These are phyloP conservation scores for Meteorus cinctellus DNA, from an alignment of 2,888 invertebrate species.

Conservation along the genomic window DNA sequence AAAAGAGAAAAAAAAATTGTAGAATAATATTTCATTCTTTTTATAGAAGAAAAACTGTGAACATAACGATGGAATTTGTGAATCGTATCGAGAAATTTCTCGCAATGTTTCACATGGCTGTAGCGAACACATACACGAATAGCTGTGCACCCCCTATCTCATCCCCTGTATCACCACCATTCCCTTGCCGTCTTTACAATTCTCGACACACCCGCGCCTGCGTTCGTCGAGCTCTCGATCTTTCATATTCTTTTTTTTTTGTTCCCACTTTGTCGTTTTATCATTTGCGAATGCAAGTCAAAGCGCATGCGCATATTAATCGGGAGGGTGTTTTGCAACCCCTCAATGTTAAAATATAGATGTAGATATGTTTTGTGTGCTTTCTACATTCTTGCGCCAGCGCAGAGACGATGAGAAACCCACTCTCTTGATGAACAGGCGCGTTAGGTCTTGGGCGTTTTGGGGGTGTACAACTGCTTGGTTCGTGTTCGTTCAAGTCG, in stretches of 20 bases:
- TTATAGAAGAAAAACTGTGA: not conserved
- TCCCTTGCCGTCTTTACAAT: slow-evolving; percentile 8
- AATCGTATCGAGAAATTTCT: slow-evolving; percentile 10
- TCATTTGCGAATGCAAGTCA: slow-evolving; percentile 1
- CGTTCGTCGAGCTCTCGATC: slow-evolving; percentile 31
- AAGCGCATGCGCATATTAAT: slow-evolving; percentile 19
- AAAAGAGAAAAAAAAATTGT: not conserved
- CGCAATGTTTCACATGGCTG: slow-evolving; percentile 28
- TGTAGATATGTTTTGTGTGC: not conserved
- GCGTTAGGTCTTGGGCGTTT: slow-evolving; percentile 49
- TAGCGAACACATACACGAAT: not conserved
- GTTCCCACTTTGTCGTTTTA: not conserved
- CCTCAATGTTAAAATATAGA: not conserved
- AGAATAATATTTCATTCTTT: not conserved
- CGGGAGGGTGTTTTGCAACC: not conserved
- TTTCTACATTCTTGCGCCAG: slow-evolving; percentile 34
- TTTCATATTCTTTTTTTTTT: slow-evolving; percentile 29
- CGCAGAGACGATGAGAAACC: slow-evolving; percentile 37
- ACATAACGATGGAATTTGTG: slow-evolving; percentile 20
- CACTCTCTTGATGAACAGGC: slow-evolving; percentile 45
- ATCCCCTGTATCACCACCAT: not conserved
- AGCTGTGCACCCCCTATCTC: slow-evolving; percentile 14
- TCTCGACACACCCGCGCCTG: slow-evolving; percentile 44
- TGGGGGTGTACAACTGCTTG: slow-evolving; percentile 59
- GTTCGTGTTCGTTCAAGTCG: slow-evolving; percentile 56